Conservation (phyloP, 2,113 vertebrate genomes). For the Garra rufa region DNA sequence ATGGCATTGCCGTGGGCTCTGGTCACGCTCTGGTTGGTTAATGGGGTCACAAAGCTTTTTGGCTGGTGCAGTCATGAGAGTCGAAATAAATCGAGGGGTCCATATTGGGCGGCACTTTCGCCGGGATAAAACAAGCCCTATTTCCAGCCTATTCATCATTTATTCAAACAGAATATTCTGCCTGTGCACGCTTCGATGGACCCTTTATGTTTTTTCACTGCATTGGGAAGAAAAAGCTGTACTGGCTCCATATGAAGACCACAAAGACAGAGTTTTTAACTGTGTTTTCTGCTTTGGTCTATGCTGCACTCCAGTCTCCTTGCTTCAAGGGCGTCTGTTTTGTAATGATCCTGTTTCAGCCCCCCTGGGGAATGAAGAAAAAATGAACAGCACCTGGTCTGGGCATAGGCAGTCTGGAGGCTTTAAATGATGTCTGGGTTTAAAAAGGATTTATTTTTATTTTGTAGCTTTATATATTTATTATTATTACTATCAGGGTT, state of each 20-base stretch:
- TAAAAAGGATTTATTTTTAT: background rate
- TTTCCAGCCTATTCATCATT: constrained; percentile 49
- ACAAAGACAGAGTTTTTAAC: constrained; percentile 14
- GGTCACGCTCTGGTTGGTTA: constrained; percentile 11
- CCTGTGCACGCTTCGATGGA: constrained; percentile 30
- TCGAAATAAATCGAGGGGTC: constrained; percentile 10
- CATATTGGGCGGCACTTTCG: constrained; percentile 12
- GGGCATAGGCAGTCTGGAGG: background rate
- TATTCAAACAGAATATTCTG: constrained; percentile 46
- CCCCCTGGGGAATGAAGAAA: constrained; percentile 7
- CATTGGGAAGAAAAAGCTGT: constrained; percentile 1
- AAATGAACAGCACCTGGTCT: constrained; percentile 30
- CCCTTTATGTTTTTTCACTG: background rate
- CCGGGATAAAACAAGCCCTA: constrained; percentile 34
- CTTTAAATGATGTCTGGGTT: background rate
- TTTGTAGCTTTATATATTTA: background rate
- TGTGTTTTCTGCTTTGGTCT: background rate
- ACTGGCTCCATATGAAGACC: background rate
- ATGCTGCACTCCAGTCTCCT: constrained; percentile 23
- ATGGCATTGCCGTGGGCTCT: background rate
- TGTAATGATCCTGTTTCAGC: constrained; percentile 24
- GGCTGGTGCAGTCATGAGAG: constrained; percentile 30
- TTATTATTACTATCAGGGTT: background rate
- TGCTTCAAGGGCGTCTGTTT: constrained; percentile 30
- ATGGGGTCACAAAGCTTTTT: constrained; percentile 35